These are phyloP conservation scores for Leptogaster cylindrica DNA, from an alignment of 2,888 invertebrate species.

Conservation along the genomic window DNA sequence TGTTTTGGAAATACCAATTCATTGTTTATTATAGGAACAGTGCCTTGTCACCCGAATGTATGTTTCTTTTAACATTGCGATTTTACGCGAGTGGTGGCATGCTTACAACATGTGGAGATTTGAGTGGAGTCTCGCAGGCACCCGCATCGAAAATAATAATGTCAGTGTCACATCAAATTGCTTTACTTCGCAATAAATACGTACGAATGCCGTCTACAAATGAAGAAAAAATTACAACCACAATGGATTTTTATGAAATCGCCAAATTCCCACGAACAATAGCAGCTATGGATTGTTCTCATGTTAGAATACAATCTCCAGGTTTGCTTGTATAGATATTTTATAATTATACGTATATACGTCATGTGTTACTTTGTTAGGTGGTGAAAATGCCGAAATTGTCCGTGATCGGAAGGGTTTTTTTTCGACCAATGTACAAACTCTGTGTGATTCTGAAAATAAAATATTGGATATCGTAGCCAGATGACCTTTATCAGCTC, in stretches of 20 bases:
- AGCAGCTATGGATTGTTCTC: too few relatives aligned
- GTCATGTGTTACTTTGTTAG: neutral
- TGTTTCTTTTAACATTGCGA: slow-evolving; percentile 1
- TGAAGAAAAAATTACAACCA: neutral
- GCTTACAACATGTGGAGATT: neutral
- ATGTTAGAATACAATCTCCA: slow-evolving; percentile 20
- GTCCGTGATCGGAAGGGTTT: slow-evolving; percentile 19
- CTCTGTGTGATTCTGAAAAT: neutral
- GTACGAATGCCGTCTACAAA: neutral
- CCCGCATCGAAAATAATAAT: neutral
- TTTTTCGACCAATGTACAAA: slow-evolving; percentile 22
- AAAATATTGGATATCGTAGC: slow-evolving; percentile 22
- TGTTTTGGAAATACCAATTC: neutral
- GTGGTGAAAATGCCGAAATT: neutral
- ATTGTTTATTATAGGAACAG: slow-evolving; percentile 4
- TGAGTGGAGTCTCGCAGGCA: slow-evolving; percentile 2
- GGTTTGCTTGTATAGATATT: neutral
- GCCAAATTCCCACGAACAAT: neutral
- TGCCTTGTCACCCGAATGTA: neutral
- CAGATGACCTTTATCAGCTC: neutral
- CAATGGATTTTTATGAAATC: slow-evolving; percentile 2
- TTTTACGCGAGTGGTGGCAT: neutral
- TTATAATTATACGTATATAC: neutral
- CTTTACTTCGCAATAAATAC: neutral
- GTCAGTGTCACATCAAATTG: neutral